Base-by-base conservation (phyloP, 1,140 invertebrate genomes). In the Sweltsa coloradensis region DNA sequence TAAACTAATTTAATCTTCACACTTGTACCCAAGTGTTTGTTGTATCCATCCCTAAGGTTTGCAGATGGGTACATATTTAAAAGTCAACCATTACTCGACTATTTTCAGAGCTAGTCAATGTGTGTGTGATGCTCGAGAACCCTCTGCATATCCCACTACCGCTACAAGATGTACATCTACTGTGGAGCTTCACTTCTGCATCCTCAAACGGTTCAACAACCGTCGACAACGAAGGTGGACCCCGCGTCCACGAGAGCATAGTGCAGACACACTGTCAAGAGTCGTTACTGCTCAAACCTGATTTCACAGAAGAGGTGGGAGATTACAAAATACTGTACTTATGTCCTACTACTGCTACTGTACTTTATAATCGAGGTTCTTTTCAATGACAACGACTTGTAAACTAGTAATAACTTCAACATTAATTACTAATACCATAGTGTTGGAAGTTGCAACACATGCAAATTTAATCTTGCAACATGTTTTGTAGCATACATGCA, bases 101-200 rank as follows among this genome's bases (percentile, higher is more conserved):
- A 31, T 11, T 72, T 73, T 51, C 64, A 83, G 91, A 95, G 66
- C 81, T 81, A 7, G 79, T 94, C 41, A 79, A 80, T 63, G 72
- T 92, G 42, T 78, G 81, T 41, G 66, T 94, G 22, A 73, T 76
- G 37, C 64, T 94, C 29, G 66, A 74, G 36, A 94, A 95, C 68
- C 83, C 85, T 2, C 66, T 93, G n/a, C 78, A 83, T 51, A 81
- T 90, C 34, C 66, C 79, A 3, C 58, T 92, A 41, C 66, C 75
- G 14, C 62, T 94, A 19, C 74, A 74, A 26, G 76, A 89, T 52
- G 68, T 94, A 3, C 74, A 79, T 55, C 63, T 93, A 14, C 62
- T 91, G n/a, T 94, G 89, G 87, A 76, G 69, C 16, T 85, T 88
- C 46, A 69, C 63, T 37, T 16, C 11, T 4, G 18, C 36, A 5